Evolutionary conservation across 2,113 vertebrate species (phyloP), one percentile per base, ranked within the genome.

Genomic region (Trichomycterus rosablanca): DNA sequence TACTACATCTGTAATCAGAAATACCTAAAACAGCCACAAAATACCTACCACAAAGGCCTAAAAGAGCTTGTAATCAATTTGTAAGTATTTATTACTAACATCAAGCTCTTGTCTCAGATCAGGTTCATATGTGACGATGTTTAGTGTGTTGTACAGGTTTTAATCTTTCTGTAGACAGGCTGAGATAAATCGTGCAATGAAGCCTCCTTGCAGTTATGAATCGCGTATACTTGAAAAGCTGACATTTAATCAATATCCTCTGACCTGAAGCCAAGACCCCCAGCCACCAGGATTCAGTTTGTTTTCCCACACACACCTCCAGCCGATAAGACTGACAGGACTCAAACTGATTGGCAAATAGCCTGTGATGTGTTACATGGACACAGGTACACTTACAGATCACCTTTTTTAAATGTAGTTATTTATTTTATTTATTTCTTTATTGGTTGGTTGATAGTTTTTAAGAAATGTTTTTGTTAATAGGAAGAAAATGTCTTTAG

Each of bases 211-310:
- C 78, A 77, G 80, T 78, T 81, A 80, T 85, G 81, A 82, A 84
- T 86, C 78, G 82, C 76, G 12, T 81, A 86, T 84, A 86, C 82
- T 82, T 84, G 83, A 72, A 65, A 64, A 77, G 74, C 46, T 82
- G 86, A 83, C 81, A 35, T 83, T 83, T 85, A 86, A 86, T 88
- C 86, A 85, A 87, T 88, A 86, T 67, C 78, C 75, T 80, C 78
- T 83, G 84, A 86, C 84, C 83, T 81, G 78, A 76, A 81, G 78
- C 81, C 77, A 63, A 82, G 80, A 85, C 81, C 85, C 81, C 16
- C 20, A 74, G 74, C 74, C 75, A 70, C 64, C 54, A 72, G 68
- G 75, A 84, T 84, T 81, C 68, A 75, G 83, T 83, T 81, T 75
- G 77, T 71, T 83, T 85, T 66, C 75, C 63, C 64, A 70, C 64